A percentile compares a stretch with the other conserved stretches of the same genome.
Conservation (phyloP, 2,888 invertebrate species). For the Drymonia ruficornis region DNA sequence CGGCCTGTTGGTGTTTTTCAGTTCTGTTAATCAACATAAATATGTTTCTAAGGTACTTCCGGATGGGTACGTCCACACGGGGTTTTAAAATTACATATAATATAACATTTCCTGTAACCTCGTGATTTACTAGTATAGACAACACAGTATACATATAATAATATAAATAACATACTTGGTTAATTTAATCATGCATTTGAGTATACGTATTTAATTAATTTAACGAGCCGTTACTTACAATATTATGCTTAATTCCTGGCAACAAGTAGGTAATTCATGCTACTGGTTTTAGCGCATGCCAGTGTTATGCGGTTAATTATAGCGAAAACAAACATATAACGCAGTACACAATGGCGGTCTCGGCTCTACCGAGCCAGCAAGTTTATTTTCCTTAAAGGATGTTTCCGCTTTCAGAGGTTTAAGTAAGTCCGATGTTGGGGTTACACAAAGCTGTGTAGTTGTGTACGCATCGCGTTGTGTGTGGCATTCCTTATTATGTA, state of each 20-base stretch:
- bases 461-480: slow-evolving; percentile 3
- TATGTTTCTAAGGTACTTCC: no score
- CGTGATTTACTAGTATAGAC: no score
- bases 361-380: neutral
- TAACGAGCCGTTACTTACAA: neutral
- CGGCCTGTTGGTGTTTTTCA: no score
- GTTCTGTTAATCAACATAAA: no score
- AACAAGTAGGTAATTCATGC: neutral
- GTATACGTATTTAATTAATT: no score
- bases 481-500: slow-evolving; percentile 3
- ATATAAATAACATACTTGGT: no score
- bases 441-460: slow-evolving; percentile 13
- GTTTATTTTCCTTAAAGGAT: slow-evolving; percentile 2
- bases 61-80: no score
- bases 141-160: no score
- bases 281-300: neutral
- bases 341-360: neutral
- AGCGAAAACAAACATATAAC: neutral
- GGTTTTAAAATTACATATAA: no score
- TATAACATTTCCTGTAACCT: no score
- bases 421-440: slow-evolving; percentile 14
- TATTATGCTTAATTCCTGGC: neutral
- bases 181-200: no score
- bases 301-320: neutral
- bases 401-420: slow-evolving; percentile 13